Percentiles rank a stretch among this genome's conserved stretches.
Evolutionary conservation across 2,113 vertebrate genomes (phyloP).

Genomic region (Festucalex cinctus): DNA sequence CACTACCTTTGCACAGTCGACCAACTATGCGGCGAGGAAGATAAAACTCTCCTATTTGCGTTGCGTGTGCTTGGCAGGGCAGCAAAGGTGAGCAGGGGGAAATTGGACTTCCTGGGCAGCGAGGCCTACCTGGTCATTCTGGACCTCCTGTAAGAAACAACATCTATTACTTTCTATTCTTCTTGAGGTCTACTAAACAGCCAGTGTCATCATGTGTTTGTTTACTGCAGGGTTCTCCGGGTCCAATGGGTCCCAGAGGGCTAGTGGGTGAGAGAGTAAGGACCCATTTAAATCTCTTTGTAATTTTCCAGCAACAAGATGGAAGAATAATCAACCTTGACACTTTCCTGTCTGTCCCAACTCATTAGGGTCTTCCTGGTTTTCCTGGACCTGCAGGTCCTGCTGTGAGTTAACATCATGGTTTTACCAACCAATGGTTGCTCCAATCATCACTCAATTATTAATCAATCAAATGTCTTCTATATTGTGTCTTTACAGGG

Average conservation of each 20-base stretch:
- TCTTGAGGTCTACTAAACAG: constrained; percentile 5
- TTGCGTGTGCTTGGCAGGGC: constrained; percentile 70
- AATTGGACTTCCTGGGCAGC: constrained; percentile 76
- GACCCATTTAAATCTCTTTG: constrained; percentile 6
- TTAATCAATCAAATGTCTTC: background rate
- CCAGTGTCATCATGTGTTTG: constrained; percentile 7
- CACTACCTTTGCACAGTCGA: constrained; percentile 51
- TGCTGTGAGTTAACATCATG: constrained; percentile 63
- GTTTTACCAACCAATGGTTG: background rate
- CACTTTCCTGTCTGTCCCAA: background rate
- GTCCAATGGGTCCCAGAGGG: constrained; percentile 75
- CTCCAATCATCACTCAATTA: background rate
- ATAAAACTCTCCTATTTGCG: constrained; percentile 45
- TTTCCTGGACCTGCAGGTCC: constrained; percentile 74
- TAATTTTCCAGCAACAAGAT: background rate
- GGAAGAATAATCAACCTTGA: background rate
- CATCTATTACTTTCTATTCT: constrained; percentile 6
- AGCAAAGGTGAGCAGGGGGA: constrained; percentile 77
- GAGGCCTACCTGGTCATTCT: constrained; percentile 70
- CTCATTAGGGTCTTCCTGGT: constrained; percentile 73
- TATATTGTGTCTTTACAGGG: constrained; percentile 55
- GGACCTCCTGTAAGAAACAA: constrained; percentile 65
- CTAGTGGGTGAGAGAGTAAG: constrained; percentile 76
- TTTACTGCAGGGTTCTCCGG: constrained; percentile 65
- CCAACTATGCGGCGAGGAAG: constrained; percentile 50